Percentiles rank a stretch among this genome's conserved stretches.
Evolutionary conservation across 2,888 invertebrate species (phyloP).

Genomic region (Polymixis flavicincta): DNA sequence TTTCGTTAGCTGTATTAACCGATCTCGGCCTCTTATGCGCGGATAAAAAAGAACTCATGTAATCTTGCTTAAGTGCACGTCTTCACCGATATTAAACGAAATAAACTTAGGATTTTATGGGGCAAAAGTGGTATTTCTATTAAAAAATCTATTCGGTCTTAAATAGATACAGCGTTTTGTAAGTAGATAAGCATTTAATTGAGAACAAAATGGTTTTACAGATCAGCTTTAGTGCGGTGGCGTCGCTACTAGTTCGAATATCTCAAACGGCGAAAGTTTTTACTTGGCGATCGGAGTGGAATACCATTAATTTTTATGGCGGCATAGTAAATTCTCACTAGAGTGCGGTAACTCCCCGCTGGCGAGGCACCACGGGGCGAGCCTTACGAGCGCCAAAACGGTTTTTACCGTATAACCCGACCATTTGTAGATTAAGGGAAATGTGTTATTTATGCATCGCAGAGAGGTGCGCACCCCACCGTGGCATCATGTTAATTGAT

Average conservation of each 20-base stretch:
- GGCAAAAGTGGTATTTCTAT: slow-evolving; percentile 74
- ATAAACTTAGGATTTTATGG: slow-evolving; percentile 78
- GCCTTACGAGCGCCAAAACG: slow-evolving; percentile 76
- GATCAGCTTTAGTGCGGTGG: slow-evolving; percentile 6
- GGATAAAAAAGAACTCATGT: slow-evolving; percentile 72
- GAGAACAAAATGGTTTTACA: slow-evolving; percentile 39
- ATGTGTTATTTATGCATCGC: slow-evolving; percentile 85
- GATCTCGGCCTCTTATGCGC: slow-evolving; percentile 59
- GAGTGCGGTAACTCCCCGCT: slow-evolving; percentile 78
- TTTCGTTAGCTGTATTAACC: slow-evolving; percentile 78
- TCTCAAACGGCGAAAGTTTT: slow-evolving; percentile 62
- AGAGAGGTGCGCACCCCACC: slow-evolving; percentile 80
- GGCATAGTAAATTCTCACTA: slow-evolving; percentile 72
- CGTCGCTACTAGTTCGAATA: slow-evolving; percentile 46
- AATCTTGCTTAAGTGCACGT: slow-evolving; percentile 78
- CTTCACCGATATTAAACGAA: slow-evolving; percentile 73
- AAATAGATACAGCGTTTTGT: slow-evolving; percentile 50
- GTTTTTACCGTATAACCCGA: slow-evolving; percentile 82
- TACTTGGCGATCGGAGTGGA: slow-evolving; percentile 55
- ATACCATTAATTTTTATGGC: slow-evolving; percentile 70
- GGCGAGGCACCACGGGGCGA: slow-evolving; percentile 79
- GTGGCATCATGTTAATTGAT: slow-evolving; percentile 84
- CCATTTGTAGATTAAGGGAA: slow-evolving; percentile 81
- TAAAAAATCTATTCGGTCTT: slow-evolving; percentile 64
- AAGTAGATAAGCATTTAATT: slow-evolving; percentile 49